These are phyloP conservation scores for Leptodactylus fuscus DNA, from an alignment of 2,113 vertebrate genomes.

Conservation along the genomic window DNA sequence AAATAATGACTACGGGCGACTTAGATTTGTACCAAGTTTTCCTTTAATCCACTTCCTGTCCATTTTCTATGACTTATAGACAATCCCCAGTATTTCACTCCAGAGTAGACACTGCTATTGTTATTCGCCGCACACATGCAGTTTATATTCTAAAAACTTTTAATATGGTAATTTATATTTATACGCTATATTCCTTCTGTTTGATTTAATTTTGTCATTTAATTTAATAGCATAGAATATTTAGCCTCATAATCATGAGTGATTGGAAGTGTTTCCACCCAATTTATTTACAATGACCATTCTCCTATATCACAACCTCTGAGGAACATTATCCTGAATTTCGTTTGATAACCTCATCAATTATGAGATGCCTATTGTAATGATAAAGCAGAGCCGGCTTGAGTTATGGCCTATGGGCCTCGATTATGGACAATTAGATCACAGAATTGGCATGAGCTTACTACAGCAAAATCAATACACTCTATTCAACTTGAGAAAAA, in stretches of 20 bases:
- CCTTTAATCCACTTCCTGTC: no score
- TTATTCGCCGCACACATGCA: no score
- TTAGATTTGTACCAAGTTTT: no score
- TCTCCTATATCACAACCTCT: conserved; percentile 24
- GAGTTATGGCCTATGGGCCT: conserved; percentile 52
- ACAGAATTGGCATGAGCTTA: conserved; percentile 48
- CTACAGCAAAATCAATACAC: conserved; percentile 50
- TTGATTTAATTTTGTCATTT: conserved; percentile 2
- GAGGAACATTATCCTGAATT: conserved; percentile 21
- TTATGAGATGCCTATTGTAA: conserved; percentile 50
- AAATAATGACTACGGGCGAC: no score
- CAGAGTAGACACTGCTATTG: no score
- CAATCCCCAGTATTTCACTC: no score
- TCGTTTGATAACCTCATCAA: conserved; percentile 42
- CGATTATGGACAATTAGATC: conserved; percentile 56
- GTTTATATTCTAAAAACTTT: no score
- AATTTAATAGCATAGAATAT: neutral
- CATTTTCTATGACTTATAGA: no score
- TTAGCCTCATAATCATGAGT: neutral
- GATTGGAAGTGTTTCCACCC: conserved; percentile 25
- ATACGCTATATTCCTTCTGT: conserved; percentile 22
- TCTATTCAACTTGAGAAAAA: conserved; percentile 48
- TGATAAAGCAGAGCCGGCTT: conserved; percentile 27
- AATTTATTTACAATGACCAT: conserved; percentile 19
- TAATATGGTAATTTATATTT: no score